A percentile compares a stretch with the other conserved stretches of the same genome.
Evolutionary conservation across 2,113 vertebrate genomes (phyloP).

Genomic region (Corythornis madagascariensis): DNA sequence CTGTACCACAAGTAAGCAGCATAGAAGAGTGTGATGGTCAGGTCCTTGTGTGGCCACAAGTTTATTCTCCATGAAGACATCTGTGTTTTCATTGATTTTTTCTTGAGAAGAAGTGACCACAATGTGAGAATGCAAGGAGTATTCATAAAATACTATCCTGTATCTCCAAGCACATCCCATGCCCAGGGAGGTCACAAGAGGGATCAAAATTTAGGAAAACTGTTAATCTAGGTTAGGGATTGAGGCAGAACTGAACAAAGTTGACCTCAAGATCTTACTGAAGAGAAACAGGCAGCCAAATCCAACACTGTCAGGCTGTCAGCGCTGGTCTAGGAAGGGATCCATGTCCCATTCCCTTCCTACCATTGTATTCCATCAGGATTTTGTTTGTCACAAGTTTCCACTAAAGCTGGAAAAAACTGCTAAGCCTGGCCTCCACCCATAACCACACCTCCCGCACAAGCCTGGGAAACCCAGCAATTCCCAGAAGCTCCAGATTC

Average conservation of each 20-base stretch:
- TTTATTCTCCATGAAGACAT: neutral
- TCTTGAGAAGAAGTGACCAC: neutral
- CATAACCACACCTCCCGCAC: neutral
- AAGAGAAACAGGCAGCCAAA: neutral
- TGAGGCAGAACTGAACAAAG: neutral
- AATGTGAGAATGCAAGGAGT: neutral
- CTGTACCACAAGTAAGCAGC: neutral
- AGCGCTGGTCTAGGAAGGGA: neutral
- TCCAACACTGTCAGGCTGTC: neutral
- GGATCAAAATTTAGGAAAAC: neutral
- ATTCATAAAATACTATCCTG: neutral
- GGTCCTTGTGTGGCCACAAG: neutral
- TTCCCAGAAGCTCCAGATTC: neutral
- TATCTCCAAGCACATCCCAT: fast-evolving
- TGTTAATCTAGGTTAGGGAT: neutral
- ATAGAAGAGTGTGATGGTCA: neutral
- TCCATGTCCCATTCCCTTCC: neutral
- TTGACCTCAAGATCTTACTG: neutral
- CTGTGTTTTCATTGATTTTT: neutral
- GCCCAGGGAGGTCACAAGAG: neutral
- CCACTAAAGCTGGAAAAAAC: neutral
- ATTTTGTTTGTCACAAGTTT: neutral
- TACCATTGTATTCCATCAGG: neutral
- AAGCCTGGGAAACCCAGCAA: neutral
- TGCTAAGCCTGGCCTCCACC: neutral